phyloP scores from a whole-genome alignment of 2,113 vertebrate genomes.

The Leucoraja erinaceus region DNA sequence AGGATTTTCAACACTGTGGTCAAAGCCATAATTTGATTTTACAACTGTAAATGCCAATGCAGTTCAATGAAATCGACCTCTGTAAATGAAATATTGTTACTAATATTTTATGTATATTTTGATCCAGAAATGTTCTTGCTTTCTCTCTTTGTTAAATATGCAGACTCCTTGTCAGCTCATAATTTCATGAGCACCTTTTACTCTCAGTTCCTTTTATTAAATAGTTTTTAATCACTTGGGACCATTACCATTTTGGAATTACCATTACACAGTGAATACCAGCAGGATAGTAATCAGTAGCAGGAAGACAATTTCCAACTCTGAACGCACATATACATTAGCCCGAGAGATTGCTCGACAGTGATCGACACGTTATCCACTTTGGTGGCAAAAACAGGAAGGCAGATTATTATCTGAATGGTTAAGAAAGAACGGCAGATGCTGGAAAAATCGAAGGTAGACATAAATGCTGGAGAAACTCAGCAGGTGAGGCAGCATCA shows the following conservation, averaged over 20 bases:
- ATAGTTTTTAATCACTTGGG: neutral
- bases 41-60: neutral
- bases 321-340: no score
- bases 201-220: neutral
- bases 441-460: no score
- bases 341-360: neutral
- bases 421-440: no score
- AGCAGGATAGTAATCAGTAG: no score
- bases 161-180: neutral
- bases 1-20: neutral
- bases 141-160: neutral
- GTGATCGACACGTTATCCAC: neutral
- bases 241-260: no score
- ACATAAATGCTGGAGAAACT: no score
- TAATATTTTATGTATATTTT: neutral
- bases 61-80: neutral
- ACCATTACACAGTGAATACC: no score
- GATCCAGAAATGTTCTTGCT: neutral
- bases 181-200: neutral
- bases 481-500: no score
- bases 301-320: no score
- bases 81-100: neutral
- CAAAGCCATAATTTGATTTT: neutral
- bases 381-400: no score
- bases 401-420: no score